phyloP scores from a whole-genome alignment of 2,888 invertebrate species.

The Leptopilina myrica region DNA sequence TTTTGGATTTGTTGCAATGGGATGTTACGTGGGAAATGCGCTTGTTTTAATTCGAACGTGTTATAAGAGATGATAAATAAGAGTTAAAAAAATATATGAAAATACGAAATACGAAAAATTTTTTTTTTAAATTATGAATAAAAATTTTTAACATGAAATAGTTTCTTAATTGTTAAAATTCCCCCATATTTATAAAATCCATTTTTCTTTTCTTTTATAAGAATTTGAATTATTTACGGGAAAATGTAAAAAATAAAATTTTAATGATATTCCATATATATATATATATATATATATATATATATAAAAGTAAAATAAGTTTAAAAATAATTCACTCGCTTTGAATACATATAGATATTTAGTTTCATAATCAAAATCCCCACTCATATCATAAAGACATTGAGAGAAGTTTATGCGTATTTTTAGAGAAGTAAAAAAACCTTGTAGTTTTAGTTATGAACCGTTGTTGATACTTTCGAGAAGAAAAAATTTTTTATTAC shows the following conservation, averaged over 20 bases:
- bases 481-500: background rate
- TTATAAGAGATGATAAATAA: conserved; percentile 28
- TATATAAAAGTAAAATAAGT: background rate
- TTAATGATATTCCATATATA: no score
- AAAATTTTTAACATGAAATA: no score
- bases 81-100: background rate
- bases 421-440: conserved; percentile 16
- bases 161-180: no score
- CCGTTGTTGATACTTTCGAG: background rate
- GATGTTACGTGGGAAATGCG: conserved; percentile 26
- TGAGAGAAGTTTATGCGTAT: conserved; percentile 16
- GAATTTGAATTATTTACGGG: no score
- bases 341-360: background rate
- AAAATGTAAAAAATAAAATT: no score
- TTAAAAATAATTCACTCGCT: background rate
- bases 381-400: background rate
- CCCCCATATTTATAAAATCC: no score
- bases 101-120: background rate
- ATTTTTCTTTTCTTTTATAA: no score
- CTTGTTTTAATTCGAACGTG: conserved; percentile 19
- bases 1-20: conserved; percentile 29
- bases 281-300: background rate
- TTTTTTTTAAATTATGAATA: background rate
- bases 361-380: conserved; percentile 1
- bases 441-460: conserved; percentile 18